Evolutionary conservation across 2,888 invertebrate genomes (phyloP), one percentile per base, ranked within the genome.

Genomic region (Eupithecia abbreviata): DNA sequence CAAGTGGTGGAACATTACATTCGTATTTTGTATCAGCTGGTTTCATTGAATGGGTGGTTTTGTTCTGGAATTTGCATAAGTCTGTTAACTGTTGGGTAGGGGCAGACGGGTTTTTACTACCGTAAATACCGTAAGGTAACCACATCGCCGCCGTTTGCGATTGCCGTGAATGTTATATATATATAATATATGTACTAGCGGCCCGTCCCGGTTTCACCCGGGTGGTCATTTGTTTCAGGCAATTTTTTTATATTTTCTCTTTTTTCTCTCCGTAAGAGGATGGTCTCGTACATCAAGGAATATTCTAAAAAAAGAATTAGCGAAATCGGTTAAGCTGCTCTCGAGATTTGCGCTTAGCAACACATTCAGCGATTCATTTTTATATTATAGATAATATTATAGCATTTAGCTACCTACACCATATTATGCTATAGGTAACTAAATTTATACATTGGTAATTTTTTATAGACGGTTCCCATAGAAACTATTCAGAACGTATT

Each of bases 11-110:
- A 69, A 47, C 45, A 49, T 84, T 85, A 82, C 84, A 86, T 85
- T 82, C 74, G 78, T 81, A 81, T 83, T 80, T 77, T 82, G 80
- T 78, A 76, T 71, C 66, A 77, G 79, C 82, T 77, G 81, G 68
- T 15, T n/a, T 30, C 5, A 45, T 45, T 49, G 30, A 18, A 43
- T 12, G 47, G 65, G n/a, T 65, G 13, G 42, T 66, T 42, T 62
- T 42, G 41, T 66, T 42, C 1, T 66, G 15, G 6, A 66, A 42
- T 66, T 66, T 66, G 15, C 42, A 42, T 66, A 4, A 66, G 66
- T 42, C 15, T 66, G 10, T 30, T 42, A 66, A 9, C 13, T 42
- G 12, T 30, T 10, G n/a, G 51, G 18, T 58, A 10, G 55, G n/a
- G 9, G 62, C 18, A 62, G 30, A 4, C 12, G 62, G 58, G 30